Percentiles rank a stretch among this genome's conserved stretches.
Conservation (phyloP, 2,888 invertebrate species). For the Eupithecia subumbrata region DNA sequence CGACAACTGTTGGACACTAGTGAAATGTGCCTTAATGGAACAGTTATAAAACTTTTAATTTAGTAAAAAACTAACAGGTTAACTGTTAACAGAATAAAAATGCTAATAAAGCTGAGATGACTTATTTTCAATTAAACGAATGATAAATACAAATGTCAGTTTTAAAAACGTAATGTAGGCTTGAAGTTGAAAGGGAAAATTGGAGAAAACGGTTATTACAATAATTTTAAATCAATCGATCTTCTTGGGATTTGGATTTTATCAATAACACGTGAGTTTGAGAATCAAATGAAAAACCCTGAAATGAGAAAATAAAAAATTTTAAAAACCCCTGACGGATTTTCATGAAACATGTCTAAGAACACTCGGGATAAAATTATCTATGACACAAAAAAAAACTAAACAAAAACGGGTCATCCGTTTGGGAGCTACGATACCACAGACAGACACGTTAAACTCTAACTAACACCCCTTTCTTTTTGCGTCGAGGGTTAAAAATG, state of each 20-base stretch:
- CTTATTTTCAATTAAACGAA: neutral
- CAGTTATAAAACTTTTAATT: neutral
- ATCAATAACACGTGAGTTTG: neutral
- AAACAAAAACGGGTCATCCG: too few relatives aligned
- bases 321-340: too few relatives aligned
- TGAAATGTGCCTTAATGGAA: neutral
- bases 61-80: neutral
- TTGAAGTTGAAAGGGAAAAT: neutral
- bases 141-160: neutral
- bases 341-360: too few relatives aligned
- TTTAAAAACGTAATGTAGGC: neutral
- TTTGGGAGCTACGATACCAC: too few relatives aligned
- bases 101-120: neutral
- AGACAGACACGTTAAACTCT: too few relatives aligned
- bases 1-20: slow-evolving; percentile 57
- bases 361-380: too few relatives aligned
- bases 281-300: neutral
- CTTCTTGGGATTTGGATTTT: neutral
- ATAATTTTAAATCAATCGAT: neutral
- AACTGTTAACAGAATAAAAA: neutral
- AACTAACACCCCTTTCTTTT: too few relatives aligned
- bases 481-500: too few relatives aligned
- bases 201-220: neutral
- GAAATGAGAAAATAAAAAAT: too few relatives aligned
- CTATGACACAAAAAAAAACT: too few relatives aligned